Evolutionary conservation across 2,113 vertebrate species (phyloP).

Genomic region (Neopipo cinnamomea): DNA sequence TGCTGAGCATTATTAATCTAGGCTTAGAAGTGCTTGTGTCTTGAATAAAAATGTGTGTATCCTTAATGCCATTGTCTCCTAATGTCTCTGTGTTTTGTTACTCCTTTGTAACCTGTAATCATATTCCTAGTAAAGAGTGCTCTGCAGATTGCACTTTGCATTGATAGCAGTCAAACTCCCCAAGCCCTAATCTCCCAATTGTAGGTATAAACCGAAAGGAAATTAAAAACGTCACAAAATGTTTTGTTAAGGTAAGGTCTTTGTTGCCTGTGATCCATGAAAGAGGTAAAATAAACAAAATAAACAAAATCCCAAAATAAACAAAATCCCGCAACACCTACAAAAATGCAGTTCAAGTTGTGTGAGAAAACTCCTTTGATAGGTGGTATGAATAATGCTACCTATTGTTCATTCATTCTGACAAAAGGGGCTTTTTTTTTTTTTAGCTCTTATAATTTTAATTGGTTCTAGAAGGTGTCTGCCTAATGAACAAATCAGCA

Average conservation of each 20-base stretch:
- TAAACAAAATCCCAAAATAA: not conserved
- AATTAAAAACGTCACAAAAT: not conserved
- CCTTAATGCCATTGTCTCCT: not conserved
- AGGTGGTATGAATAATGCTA: not conserved
- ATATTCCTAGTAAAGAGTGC: not conserved
- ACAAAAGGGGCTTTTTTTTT: not conserved
- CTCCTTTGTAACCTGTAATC: not conserved
- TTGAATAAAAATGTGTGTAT: not conserved
- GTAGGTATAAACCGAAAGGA: not conserved
- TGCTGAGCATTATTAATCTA: not conserved
- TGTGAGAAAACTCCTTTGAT: not conserved
- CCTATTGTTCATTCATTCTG: not conserved
- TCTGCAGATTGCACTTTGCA: not conserved
- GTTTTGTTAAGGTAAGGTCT: not conserved
- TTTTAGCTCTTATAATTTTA: not conserved
- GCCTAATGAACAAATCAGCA: not conserved
- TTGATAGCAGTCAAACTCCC: not conserved
- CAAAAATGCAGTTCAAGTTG: not conserved
- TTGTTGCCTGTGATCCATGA: not conserved
- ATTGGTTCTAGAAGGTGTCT: not conserved
- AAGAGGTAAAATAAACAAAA: not conserved
- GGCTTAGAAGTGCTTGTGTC: not conserved
- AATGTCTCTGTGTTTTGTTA: not conserved
- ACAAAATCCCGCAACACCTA: not conserved
- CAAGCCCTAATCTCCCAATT: not conserved